Base-by-base conservation (phyloP, 2,797 vertebrate species). In the Centropyge bicolor region DNA sequence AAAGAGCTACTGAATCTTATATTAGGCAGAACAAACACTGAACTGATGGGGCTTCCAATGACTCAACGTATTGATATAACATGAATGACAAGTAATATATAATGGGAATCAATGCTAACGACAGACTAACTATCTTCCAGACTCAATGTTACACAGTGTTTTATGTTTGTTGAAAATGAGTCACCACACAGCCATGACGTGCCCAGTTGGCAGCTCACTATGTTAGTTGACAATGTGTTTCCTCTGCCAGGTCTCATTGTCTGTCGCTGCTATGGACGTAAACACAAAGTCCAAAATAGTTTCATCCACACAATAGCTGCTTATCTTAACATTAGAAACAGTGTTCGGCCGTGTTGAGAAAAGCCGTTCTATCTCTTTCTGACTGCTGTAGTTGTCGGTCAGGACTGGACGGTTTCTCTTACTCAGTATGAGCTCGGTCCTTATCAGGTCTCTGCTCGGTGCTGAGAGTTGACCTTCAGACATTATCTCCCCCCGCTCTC, bases 391-490 rank as follows among this genome's bases (percentile, higher is more conserved):
- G 54, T 79, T 76, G 72, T 77, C 36, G 22, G 76, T 85, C 76
- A 85, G 76, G 67, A 72, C 52, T 66, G 45, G 61, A 78, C 68
- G 67, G 57, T 86, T 83, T 80, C 73, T 86, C 78, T 80, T 36
- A 72, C 82, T 74, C 48, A 36, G 67, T 69, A 48, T 75, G 41
- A 84, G 84, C 86, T 81, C 74, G 77, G 83, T 83, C 76, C 87
- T 93, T 95, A 94, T 94, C 93, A 86, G 89, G 71, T 56, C 69
- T 77, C 82, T 68, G 79, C 89, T 81, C 31, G 59, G 80, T 75
- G 86, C 91, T 85, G 85, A 92, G 88, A 81, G 86, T 83, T 94
- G 93, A 95, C 94, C 94, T 94, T 93, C 90, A 92, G 74, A 88
- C 86, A 86, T 77, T 81, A 90, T 85, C 88, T 84, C 8, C 74